Evolutionary conservation across 2,797 vertebrate genomes (phyloP).

Genomic region (Enteromius unitaeniatus): DNA sequence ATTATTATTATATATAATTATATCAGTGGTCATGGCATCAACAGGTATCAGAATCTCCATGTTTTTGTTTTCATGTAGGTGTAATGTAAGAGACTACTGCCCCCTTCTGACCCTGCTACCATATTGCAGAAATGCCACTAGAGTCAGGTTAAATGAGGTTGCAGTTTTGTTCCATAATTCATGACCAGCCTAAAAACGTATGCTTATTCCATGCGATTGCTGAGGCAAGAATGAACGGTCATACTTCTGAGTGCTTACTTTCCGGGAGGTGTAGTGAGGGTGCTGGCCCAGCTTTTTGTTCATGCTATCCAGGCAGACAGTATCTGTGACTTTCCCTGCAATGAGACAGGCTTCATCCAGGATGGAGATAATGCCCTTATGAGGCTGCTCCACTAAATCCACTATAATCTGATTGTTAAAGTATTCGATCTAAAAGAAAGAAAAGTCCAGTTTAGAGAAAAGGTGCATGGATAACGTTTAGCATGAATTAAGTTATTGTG

Average conservation of each 20-base stretch:
- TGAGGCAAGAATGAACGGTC: not conserved
- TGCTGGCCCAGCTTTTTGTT: slow-evolving; percentile 85
- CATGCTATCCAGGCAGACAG: slow-evolving; percentile 87
- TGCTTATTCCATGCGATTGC: not conserved
- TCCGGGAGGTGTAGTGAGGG: slow-evolving; percentile 90
- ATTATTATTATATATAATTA: no score
- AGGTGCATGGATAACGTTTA: not conserved
- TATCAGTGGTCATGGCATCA: not conserved
- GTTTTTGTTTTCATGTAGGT: not conserved
- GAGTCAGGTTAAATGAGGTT: not conserved
- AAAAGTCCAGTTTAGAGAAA: not conserved
- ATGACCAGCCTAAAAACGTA: not conserved
- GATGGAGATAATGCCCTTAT: slow-evolving; percentile 88
- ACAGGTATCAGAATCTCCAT: not conserved
- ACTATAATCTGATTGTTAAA: slow-evolving; percentile 94
- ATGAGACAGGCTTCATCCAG: slow-evolving; percentile 90
- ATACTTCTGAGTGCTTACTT: slow-evolving; percentile 74
- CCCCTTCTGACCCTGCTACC: slow-evolving; percentile 61
- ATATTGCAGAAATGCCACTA: slow-evolving; percentile 54
- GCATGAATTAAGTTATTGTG: not conserved
- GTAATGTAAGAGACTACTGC: slow-evolving; percentile 54
- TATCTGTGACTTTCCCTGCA: slow-evolving; percentile 85
- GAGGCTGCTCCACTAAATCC: slow-evolving; percentile 89
- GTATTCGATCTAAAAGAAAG: slow-evolving; percentile 84
- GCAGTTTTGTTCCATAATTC: not conserved